A percentile compares a stretch with the other conserved stretches of the same genome.
Conservation (phyloP, 2,888 invertebrate species). For the Byasa hedistus region DNA sequence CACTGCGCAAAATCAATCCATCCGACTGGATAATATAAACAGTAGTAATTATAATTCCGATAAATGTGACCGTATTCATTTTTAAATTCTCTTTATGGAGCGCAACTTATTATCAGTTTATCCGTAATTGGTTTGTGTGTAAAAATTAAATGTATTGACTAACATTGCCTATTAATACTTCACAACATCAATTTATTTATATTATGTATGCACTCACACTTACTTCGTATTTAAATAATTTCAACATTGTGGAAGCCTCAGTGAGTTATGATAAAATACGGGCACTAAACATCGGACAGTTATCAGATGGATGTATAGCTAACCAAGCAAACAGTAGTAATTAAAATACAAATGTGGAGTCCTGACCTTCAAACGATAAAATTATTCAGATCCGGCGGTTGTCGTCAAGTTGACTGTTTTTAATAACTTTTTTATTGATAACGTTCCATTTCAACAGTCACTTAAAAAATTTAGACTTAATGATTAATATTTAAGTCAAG, state of each 20-base stretch:
- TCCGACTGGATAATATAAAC: conserved; percentile 53
- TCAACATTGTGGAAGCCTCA: conserved; percentile 70
- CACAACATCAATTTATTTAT: too few relatives aligned
- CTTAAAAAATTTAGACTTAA: neutral
- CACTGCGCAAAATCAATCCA: conserved; percentile 50
- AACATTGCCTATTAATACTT: too few relatives aligned
- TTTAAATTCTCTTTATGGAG: conserved; percentile 42
- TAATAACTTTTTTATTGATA: conserved; percentile 28
- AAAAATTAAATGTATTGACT: neutral
- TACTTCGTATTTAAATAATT: conserved; percentile 71
- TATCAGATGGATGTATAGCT: conserved; percentile 45
- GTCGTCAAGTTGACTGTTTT: conserved; percentile 40
- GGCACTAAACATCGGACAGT: conserved; percentile 42
- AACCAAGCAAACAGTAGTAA: conserved; percentile 56
- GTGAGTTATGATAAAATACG: conserved; percentile 33
- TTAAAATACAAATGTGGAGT: conserved; percentile 62
- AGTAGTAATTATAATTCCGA: conserved; percentile 58
- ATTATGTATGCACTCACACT: conserved; percentile 41
- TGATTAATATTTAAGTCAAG: too few relatives aligned
- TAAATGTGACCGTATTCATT: conserved; percentile 43
- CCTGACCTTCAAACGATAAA: conserved; percentile 76
- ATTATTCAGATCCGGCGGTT: conserved; percentile 47
- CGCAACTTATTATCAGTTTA: neutral
- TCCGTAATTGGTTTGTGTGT: conserved; percentile 3
- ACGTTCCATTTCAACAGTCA: conserved; percentile 28